Percentiles rank a stretch among this genome's conserved stretches.
Conservation (phyloP, 2,797 vertebrate species). For the Muraenolepis orangiensis region DNA sequence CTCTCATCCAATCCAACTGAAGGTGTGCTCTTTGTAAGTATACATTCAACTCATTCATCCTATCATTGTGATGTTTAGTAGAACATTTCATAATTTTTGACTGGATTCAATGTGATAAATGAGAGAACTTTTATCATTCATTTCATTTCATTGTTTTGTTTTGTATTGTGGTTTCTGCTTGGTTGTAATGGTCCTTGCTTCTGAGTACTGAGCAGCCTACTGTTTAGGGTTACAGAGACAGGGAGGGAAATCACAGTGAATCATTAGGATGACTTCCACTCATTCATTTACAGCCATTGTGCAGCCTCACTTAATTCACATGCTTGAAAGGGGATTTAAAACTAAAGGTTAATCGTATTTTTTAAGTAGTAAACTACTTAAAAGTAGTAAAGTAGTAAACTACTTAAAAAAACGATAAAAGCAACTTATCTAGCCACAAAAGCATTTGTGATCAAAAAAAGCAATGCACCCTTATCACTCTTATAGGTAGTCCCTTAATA, state of each 20-base stretch:
- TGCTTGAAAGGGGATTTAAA: not conserved
- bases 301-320: not conserved
- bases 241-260: not conserved
- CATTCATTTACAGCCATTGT: not conserved
- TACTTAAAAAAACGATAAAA: not conserved
- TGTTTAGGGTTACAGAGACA: not conserved
- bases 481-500: not conserved
- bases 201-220: too few species aligned
- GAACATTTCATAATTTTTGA: not conserved
- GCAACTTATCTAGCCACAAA: not conserved
- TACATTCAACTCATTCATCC: constrained; percentile 17
- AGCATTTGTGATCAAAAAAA: not conserved
- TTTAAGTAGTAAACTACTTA: too few species aligned
- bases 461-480: not conserved
- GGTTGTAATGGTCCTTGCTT: not conserved
- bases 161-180: constrained; percentile 5
- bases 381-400: too few species aligned
- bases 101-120: not conserved
- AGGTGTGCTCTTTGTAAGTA: constrained; percentile 54
- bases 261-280: not conserved
- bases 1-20: not conserved
- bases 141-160: not conserved
- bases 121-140: not conserved
- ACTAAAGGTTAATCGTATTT: too few species aligned
- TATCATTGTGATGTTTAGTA: not conserved